Base-by-base conservation (phyloP, 2,113 vertebrate genomes). In the Empidonax alnorum region DNA sequence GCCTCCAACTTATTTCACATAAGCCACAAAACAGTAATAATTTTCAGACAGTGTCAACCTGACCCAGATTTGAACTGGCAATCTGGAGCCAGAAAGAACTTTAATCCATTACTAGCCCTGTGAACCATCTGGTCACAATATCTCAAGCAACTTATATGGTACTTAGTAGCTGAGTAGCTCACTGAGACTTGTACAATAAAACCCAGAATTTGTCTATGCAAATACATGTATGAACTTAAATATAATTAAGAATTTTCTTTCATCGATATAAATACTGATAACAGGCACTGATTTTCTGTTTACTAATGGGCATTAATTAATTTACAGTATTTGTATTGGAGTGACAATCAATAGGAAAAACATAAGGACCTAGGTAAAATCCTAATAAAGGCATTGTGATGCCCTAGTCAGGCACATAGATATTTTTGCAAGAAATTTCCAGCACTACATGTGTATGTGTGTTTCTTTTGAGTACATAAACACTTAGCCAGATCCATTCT, bases 51-150 rank as follows among this genome's bases (percentile, higher is more conserved):
- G 80, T 96, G 95, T 96, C 95, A 96, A 83, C 90, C 89, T 96
- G 96, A 96, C 95, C 96, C 82, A 93, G 84, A 94, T 96, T 96
- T 97, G 95, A 97, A 97, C 96, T 95, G 84, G 94, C 91, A 97
- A 95, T 96, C 96, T 96, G 86, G 91, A 97, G 65, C 75, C 84
- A 42, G 90, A 91, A 96, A 94, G 84, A 46, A 88, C 81, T 85
- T 42, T 92, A 93, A 91, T 95, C 92, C 90, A 94, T 97, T 96
- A 90, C 86, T 72, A 84, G 86, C 87, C 95, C 79, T 0, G 25
- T 94, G 96, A 96, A 92, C 93, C 90, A 96, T 94, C 90, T 95
- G 93, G 87, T 90, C 90, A 93, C 88, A 90, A 75, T 94, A 95
- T 81, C 92, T 92, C 37, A 47, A 95, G 66, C 44, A 96, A 90